Evolutionary conservation across 2,888 invertebrate genomes (phyloP).

Genomic region (Escarpia spicata): DNA sequence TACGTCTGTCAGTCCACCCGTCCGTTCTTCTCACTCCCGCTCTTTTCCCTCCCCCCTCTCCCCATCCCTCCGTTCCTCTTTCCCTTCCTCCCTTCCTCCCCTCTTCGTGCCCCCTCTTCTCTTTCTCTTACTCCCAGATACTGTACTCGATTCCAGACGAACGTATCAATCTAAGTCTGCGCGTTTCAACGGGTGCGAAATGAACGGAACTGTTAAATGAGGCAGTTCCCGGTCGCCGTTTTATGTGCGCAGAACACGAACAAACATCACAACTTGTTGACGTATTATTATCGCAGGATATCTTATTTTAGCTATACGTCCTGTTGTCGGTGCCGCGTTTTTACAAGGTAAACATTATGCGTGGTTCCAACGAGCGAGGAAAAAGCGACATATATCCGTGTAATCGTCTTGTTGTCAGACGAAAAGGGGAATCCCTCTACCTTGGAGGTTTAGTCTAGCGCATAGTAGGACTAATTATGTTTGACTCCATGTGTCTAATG

Average conservation of each 20-base stretch:
- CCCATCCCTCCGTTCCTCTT: too few species aligned
- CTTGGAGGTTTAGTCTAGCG: too few species aligned
- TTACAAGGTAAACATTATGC: background rate
- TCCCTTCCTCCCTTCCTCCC: too few species aligned
- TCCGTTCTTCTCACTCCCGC: too few species aligned
- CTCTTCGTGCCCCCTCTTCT: too few species aligned
- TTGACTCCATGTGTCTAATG: too few species aligned
- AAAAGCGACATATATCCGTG: background rate
- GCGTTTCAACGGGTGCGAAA: background rate
- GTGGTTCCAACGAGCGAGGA: background rate
- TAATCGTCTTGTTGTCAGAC: background rate
- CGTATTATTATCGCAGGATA: background rate
- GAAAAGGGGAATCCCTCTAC: background rate
- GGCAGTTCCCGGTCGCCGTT: background rate
- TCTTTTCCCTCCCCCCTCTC: too few species aligned
- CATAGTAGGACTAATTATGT: too few species aligned
- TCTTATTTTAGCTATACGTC: background rate
- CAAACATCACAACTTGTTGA: background rate
- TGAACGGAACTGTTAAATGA: background rate
- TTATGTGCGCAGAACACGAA: background rate
- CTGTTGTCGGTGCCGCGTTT: background rate
- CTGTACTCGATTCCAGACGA: too few species aligned
- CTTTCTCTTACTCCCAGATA: too few species aligned
- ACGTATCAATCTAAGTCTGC: background rate
- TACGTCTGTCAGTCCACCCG: too few species aligned